These are phyloP conservation scores for Drosophila quasianomalipes DNA, from an alignment of 2,888 invertebrate genomes.

Conservation along the genomic window DNA sequence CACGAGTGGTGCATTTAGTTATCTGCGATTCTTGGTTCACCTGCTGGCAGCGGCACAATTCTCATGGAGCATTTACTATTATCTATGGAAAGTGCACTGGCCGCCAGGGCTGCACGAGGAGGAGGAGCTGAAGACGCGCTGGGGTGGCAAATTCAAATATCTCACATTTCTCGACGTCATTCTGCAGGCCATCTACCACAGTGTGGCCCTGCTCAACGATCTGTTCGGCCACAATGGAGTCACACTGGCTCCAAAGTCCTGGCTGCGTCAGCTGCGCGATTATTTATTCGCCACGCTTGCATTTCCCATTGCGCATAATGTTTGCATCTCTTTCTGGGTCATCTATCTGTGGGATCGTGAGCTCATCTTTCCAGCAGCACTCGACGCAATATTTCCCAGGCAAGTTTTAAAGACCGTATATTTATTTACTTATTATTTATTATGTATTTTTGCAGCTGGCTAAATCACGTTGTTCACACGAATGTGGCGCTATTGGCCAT, in stretches of 20 bases:
- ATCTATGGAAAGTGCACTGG: conserved; percentile 87
- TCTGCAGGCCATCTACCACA: conserved; percentile 91
- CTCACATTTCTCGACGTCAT: conserved; percentile 92
- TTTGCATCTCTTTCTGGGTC: conserved; percentile 94
- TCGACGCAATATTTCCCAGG: conserved; percentile 93
- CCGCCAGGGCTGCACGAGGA: conserved; percentile 58
- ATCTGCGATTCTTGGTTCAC: conserved; percentile 84
- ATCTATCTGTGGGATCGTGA: conserved; percentile 95
- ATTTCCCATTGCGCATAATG: conserved; percentile 93
- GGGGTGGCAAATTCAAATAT: conserved; percentile 93
- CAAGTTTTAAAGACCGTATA: conserved; percentile 32
- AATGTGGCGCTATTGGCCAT: conserved; percentile 92
- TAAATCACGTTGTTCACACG: conserved; percentile 96
- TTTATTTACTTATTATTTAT: background rate
- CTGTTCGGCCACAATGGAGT: conserved; percentile 89
- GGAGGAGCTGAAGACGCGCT: conserved; percentile 72
- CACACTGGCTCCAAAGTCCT: conserved; percentile 87
- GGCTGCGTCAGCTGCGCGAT: conserved; percentile 88
- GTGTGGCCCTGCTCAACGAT: conserved; percentile 91
- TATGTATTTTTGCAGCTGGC: conserved; percentile 87
- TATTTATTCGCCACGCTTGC: conserved; percentile 89
- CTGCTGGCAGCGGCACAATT: conserved; percentile 88
- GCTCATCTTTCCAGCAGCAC: conserved; percentile 92
- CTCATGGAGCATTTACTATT: conserved; percentile 89
- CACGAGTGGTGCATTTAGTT: conserved; percentile 71